Evolutionary conservation across 2,113 vertebrate genomes (phyloP).

Genomic region (Rhagologus leucostigma): DNA sequence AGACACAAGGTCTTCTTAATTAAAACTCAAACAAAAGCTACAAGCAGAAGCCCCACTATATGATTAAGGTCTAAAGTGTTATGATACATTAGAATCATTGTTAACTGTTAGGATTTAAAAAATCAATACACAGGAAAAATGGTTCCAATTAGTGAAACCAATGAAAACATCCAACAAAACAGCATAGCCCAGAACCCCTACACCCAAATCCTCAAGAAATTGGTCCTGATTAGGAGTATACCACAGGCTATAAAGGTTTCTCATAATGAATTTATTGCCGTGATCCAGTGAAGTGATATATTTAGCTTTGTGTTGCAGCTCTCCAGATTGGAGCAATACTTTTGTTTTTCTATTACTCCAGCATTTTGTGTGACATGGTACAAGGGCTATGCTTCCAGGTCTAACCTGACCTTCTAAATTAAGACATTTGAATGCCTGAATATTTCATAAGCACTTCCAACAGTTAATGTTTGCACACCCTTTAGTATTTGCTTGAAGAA

Average conservation of each 20-base stretch:
- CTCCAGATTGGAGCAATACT: neutral
- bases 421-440: neutral
- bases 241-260: slow-evolving; percentile 45
- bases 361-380: neutral
- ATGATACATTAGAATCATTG: slow-evolving; percentile 86
- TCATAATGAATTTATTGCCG: slow-evolving; percentile 48
- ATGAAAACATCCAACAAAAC: slow-evolving; percentile 53
- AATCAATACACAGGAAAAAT: slow-evolving; percentile 84
- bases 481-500: neutral
- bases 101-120: slow-evolving; percentile 88
- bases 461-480: neutral
- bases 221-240: slow-evolving; percentile 56
- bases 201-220: slow-evolving; percentile 55
- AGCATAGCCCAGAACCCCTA: neutral
- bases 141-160: slow-evolving; percentile 81
- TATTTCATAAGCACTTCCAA: slow-evolving; percentile 8
- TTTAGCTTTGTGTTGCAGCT: slow-evolving; percentile 14
- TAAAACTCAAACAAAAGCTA: slow-evolving; percentile 97
- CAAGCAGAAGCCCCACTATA: slow-evolving; percentile 79
- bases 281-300: slow-evolving; percentile 17
- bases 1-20: slow-evolving; percentile 92
- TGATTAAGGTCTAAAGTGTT: slow-evolving; percentile 93
- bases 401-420: slow-evolving; percentile 11
- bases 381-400: neutral
- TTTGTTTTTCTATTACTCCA: neutral